Percentiles rank a stretch among this genome's conserved stretches.
These are phyloP conservation scores for Euthynnus affinis DNA, from an alignment of 2,797 vertebrate species.

Conservation along the genomic window DNA sequence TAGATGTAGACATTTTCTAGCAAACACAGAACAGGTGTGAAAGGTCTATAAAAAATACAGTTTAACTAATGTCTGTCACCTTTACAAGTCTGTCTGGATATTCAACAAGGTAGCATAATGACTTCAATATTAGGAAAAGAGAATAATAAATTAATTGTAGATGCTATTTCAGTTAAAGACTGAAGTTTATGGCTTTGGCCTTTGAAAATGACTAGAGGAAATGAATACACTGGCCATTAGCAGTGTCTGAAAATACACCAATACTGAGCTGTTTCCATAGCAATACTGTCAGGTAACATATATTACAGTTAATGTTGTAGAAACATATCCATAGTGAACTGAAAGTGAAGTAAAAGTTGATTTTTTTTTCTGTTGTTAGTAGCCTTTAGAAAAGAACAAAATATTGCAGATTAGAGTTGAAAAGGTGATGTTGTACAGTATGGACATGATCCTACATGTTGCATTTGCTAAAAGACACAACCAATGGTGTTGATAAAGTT, in stretches of 20 bases:
- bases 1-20: too few species aligned
- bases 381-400: neutral
- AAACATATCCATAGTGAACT: neutral
- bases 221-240: neutral
- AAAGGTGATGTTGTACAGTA: neutral
- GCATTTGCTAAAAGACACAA: slow-evolving; percentile 31
- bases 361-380: neutral
- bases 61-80: neutral
- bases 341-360: neutral
- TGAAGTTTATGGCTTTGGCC: neutral
- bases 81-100: neutral
- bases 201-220: neutral
- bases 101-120: neutral
- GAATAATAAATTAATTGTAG: neutral
- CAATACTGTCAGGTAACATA: neutral
- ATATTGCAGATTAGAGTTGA: neutral
- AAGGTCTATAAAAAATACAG: too few species aligned
- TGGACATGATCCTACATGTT: slow-evolving; percentile 17
- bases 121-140: neutral
- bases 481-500: slow-evolving; percentile 14
- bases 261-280: neutral
- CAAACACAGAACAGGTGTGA: too few species aligned
- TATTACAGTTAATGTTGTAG: neutral
- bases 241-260: neutral
- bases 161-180: neutral